Conservation (phyloP, 2,888 invertebrate genomes). For the Drosophila longiperda region DNA sequence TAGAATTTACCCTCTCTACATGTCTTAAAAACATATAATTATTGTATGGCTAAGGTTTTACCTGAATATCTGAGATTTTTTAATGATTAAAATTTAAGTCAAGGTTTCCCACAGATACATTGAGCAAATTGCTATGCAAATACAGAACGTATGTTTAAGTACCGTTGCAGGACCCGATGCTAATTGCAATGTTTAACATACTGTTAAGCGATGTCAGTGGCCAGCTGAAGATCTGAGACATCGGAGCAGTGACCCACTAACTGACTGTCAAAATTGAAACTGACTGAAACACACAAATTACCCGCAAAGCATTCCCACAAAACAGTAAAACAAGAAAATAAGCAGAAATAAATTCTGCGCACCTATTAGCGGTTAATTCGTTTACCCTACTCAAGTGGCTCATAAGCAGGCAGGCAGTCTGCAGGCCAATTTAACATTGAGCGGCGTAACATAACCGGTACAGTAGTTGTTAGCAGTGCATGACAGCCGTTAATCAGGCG, state of each 20-base stretch:
- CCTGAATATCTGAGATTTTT: background rate
- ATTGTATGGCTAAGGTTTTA: background rate
- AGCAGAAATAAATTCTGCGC: constrained; percentile 24
- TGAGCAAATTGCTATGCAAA: constrained; percentile 1
- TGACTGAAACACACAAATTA: constrained; percentile 35
- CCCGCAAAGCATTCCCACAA: constrained; percentile 34
- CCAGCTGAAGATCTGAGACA: constrained; percentile 24
- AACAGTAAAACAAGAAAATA: background rate
- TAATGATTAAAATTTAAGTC: background rate
- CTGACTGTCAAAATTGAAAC: constrained; percentile 19
- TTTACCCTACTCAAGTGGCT: constrained; percentile 63
- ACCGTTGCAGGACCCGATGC: constrained; percentile 31
- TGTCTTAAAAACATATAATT: background rate
- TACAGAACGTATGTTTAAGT: background rate
- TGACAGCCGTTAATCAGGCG: constrained; percentile 78
- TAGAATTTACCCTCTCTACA: background rate
- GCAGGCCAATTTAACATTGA: constrained; percentile 44
- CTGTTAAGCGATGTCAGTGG: constrained; percentile 37
- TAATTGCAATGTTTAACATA: constrained; percentile 34
- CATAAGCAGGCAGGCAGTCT: constrained; percentile 43
- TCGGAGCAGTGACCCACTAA: constrained; percentile 57
- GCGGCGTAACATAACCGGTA: constrained; percentile 40
- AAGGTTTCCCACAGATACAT: constrained; percentile 4
- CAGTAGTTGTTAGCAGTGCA: constrained; percentile 42
- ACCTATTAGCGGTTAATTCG: constrained; percentile 59